Percentiles rank a stretch among this genome's conserved stretches.
Evolutionary conservation across 2,797 vertebrate species (phyloP).

Genomic region (Pelodytes ibericus): DNA sequence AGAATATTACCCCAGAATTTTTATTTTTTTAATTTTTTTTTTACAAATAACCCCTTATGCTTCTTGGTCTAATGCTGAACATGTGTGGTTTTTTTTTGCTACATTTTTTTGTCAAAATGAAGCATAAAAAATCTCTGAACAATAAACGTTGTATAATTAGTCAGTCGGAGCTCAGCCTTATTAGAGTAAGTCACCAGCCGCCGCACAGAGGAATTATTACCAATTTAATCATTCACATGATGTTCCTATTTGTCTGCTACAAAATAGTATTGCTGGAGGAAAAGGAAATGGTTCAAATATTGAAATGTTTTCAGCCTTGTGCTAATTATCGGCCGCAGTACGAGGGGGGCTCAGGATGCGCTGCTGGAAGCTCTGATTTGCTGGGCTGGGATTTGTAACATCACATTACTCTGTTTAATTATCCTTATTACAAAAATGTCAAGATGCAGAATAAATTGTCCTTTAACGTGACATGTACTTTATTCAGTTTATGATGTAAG

Average conservation of each 20-base stretch:
- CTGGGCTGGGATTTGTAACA: too few species aligned
- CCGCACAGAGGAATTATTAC: neutral
- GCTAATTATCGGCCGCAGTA: neutral
- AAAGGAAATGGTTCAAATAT: neutral
- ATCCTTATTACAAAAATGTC: neutral
- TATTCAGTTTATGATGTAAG: neutral
- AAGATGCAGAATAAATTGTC: neutral
- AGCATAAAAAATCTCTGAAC: too few species aligned
- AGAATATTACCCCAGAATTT: too few species aligned
- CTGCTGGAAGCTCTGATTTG: neutral
- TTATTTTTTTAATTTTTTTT: too few species aligned
- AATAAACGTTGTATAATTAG: neutral
- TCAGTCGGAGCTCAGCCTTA: neutral
- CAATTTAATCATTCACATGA: neutral
- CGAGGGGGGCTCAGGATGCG: neutral
- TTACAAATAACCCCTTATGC: too few species aligned
- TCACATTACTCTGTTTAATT: neutral
- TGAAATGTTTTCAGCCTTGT: neutral
- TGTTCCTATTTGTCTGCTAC: neutral
- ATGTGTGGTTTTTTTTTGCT: too few species aligned
- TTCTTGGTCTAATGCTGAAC: too few species aligned
- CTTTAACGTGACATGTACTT: neutral
- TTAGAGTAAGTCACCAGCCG: too few species aligned
- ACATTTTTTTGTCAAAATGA: too few species aligned
- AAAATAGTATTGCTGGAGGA: neutral